phyloP scores from a whole-genome alignment of 2,888 invertebrate genomes.

The Anarsia innoxiella region DNA sequence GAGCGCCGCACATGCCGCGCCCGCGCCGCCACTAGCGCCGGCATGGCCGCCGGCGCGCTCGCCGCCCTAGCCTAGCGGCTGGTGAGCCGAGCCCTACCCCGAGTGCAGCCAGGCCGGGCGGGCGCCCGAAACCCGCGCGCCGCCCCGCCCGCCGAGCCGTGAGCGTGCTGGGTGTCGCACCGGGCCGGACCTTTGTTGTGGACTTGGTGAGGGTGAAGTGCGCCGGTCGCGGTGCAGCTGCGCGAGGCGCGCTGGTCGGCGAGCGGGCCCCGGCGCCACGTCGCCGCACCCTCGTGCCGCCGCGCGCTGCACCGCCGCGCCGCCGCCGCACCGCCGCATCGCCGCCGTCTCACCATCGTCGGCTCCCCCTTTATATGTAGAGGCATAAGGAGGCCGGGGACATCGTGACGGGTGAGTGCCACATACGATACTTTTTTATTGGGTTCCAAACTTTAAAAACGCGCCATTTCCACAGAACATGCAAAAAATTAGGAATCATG shows the following conservation, averaged over 20 bases:
- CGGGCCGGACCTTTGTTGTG: conserved; percentile 5
- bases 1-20: conserved; percentile 52
- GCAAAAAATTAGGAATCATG: too few species aligned
- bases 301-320: conserved; percentile 5
- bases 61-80: conserved; percentile 30
- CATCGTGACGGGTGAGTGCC: conserved; percentile 14
- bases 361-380: background rate
- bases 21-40: conserved; percentile 48
- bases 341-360: background rate
- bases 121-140: conserved; percentile 8
- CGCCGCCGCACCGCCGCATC: background rate
- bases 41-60: conserved; percentile 44
- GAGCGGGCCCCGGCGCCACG: conserved; percentile 13
- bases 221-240: conserved; percentile 20
- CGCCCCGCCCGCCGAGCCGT: conserved; percentile 16
- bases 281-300: conserved; percentile 7
- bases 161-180: conserved; percentile 4
- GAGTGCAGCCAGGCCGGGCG: conserved; percentile 25
- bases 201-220: conserved; percentile 4
- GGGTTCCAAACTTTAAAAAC: too few species aligned
- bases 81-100: conserved; percentile 33
- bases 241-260: conserved; percentile 19
- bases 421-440: background rate
- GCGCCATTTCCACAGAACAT: too few species aligned
- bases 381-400: conserved; percentile 8